Evolutionary conservation across 23 tunicate genomes (phyloP).

Genomic region (Styela plicata): DNA sequence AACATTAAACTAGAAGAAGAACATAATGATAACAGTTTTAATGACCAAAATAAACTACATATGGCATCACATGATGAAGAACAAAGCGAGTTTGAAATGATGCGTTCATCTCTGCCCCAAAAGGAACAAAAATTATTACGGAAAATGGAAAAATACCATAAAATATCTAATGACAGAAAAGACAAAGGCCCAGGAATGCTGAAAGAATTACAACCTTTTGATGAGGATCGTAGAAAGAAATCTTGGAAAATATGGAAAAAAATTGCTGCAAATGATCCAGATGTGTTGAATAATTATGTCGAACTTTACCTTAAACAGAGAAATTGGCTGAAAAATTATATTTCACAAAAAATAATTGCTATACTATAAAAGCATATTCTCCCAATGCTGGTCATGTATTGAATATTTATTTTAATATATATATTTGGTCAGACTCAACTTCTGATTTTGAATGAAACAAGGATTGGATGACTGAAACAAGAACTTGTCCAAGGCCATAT

Average conservation of each 20-base stretch:
- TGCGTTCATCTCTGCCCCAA: neutral
- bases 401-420: too few relatives aligned
- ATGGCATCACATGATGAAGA: neutral
- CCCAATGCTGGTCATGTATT: too few relatives aligned
- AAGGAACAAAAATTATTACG: slow-evolving; percentile 9
- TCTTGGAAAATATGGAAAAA: slow-evolving; percentile 32
- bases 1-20: neutral
- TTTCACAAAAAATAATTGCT: neutral
- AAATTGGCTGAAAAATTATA: slow-evolving; percentile 5
- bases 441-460: too few relatives aligned
- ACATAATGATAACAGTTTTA: neutral
- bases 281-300: slow-evolving; percentile 50
- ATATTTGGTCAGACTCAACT: too few relatives aligned
- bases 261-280: slow-evolving; percentile 42
- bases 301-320: slow-evolving; percentile 52
- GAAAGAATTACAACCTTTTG: neutral
- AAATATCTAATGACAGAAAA: too few relatives aligned
- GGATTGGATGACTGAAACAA: too few relatives aligned
- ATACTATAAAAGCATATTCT: slow-evolving; percentile 4
- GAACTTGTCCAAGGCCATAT: too few relatives aligned
- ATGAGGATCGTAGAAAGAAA: slow-evolving; percentile 20
- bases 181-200: neutral
- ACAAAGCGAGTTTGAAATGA: neutral
- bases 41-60: slow-evolving; percentile 10
- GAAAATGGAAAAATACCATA: slow-evolving; percentile 30